Base-by-base conservation (phyloP, 1,140 invertebrate species). In the Drosophila cardini region DNA sequence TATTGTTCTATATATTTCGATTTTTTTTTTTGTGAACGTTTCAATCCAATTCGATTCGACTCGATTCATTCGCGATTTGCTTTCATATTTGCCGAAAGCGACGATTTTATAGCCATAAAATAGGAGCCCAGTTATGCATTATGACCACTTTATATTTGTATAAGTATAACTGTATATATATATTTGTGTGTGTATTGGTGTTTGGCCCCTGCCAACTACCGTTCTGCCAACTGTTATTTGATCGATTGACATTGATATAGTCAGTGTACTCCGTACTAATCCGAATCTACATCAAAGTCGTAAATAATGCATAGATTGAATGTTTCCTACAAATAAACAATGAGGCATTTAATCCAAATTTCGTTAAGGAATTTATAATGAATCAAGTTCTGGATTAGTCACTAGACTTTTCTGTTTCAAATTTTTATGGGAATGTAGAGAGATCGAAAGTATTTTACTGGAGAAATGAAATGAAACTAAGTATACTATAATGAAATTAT, bases 41-140 rank as follows among this genome's bases (percentile, higher is more conserved):
- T 70, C 32, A 40, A 58, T 16, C 36, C 38, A 26, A 18, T 36
- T 71, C 78, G 21, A 56, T 67, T 68, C 21, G 32, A 34, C 30
- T 43, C 43, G 15, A 42, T 42, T 42, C 38, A 42, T 45, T 38
- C 36, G 36, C 36, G 70, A 62, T 65, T 68, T 63, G 73, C 85
- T 87, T 87, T 87, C 85, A 89, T 87, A 89, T 89, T 89, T 89
- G 84, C 85, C 84, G 84, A 89, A 84, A 87, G 80, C 67, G 32
- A 45, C 58, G 50, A 68, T 69, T 83, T 77, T 50, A 80, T 77
- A 82, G 52, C 52, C 52, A 40, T 11, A n/a, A 16, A 53, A 8
- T 1, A 4, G 7, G 10, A 10, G 7, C 13, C 10, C 1, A 52
- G 21, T 15, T 55, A 55, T 38, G 52, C 52, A 53, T 53, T 53